Evolutionary conservation across 2,888 invertebrate genomes (phyloP), one percentile per base, ranked within the genome.

Genomic region (Anthophora plumipes): DNA sequence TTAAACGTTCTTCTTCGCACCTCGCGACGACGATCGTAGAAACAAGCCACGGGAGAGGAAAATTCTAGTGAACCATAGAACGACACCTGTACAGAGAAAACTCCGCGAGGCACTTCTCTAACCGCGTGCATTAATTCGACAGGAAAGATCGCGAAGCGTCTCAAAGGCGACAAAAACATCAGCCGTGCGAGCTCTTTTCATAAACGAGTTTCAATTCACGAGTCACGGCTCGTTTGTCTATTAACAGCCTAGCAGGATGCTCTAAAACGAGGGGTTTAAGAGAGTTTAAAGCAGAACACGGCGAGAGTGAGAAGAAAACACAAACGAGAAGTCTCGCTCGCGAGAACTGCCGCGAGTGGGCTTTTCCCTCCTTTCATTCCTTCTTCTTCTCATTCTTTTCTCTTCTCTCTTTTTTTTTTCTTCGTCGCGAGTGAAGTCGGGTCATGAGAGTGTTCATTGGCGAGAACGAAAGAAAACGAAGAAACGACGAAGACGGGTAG

Each of bases 181-280:
- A 7, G 17, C 20, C 48, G 67, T 14, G 60, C 31, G 67, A 61
- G 55, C 67, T 12, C 48, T 61, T 77, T 77, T 59, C 46, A 25
- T 61, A 22, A 25, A 31, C 31, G 68, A 57, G 48, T 68, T 52
- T 20, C 76, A 22, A 77, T 77, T 77, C 68, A 63, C 75, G 12
- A 57, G 1, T 31, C 4, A n/a, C 50, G 22, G 41, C 50, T 68
- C 77, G 69, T 69, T 64, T 77, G 69, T 77, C 69, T 78, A 64
- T 63, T 69, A 69, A 74, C 77, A 77, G 77, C 37, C 68, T 52
- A 69, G 57, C 61, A 8, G 37, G 52, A 57, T 60, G 48, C 61
- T 55, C 41, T 48, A 17, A 43, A 55, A 25, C 70, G 70, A 54
- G 70, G n/a, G 52, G 48, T 64, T 66, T 66, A 60, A 79, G 59